phyloP scores from a whole-genome alignment of 2,797 vertebrate genomes.

The Sebastolobus alascanus region DNA sequence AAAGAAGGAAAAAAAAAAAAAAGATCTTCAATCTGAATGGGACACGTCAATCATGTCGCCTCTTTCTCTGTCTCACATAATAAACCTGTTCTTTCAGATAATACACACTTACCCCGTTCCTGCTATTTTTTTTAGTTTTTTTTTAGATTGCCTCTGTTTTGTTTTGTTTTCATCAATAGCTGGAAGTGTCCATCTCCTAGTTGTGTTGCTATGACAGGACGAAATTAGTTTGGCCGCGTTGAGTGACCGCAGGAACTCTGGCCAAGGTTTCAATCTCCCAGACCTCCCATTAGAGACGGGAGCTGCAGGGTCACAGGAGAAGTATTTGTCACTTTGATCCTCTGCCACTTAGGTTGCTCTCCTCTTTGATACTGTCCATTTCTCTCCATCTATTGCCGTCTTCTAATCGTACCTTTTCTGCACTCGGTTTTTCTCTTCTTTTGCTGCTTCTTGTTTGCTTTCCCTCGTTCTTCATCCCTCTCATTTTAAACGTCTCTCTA shows the following conservation, averaged over 20 bases:
- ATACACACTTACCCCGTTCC: conserved; percentile 16
- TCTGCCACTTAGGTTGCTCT: conserved; percentile 65
- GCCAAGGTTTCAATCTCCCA: conserved; percentile 71
- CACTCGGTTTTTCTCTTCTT: conserved; percentile 26
- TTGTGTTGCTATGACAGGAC: conserved; percentile 73
- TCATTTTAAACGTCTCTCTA: conserved; percentile 19
- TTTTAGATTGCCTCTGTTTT: conserved; percentile 13
- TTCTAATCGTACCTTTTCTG: conserved; percentile 21
- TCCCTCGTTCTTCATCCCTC: conserved; percentile 29
- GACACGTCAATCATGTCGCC: conserved; percentile 35
- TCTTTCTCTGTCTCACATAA: not conserved
- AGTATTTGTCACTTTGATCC: conserved; percentile 79
- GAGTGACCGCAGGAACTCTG: conserved; percentile 71
- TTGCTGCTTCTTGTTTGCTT: conserved; percentile 17
- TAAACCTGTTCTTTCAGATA: conserved; percentile 23
- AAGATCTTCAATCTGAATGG: conserved; percentile 48
- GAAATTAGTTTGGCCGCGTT: conserved; percentile 71
- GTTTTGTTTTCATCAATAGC: conserved; percentile 24
- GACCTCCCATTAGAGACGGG: conserved; percentile 65
- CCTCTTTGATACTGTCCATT: conserved; percentile 32
- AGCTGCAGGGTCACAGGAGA: conserved; percentile 66
- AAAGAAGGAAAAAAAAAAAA: conserved; percentile 28
- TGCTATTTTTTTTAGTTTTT: conserved; percentile 3
- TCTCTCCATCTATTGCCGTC: conserved; percentile 28
- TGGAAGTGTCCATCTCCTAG: conserved; percentile 49